Evolutionary conservation across 1,140 invertebrate genomes (phyloP), one percentile per base, ranked within the genome.

Genomic region (Telenomus remus): DNA sequence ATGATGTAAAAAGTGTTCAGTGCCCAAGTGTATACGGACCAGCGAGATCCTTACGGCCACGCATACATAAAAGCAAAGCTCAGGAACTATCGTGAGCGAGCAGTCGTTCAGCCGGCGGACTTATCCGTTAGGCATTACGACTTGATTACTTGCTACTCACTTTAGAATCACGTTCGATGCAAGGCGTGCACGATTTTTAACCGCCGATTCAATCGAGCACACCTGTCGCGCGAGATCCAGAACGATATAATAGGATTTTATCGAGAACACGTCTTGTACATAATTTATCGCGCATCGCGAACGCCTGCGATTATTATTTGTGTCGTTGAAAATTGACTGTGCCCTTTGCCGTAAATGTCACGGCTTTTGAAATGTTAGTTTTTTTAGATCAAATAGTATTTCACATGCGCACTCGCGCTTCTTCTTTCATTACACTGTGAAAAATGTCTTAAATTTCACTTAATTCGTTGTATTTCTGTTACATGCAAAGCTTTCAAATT

Each of bases 91-190:
- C 65, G 57, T 64, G 60, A 57, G 64, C 68, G 49, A 72, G 51
- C 63, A 64, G 64, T 59, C 63, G 47, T 47, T 19, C 71, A 74
- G 61, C 64, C 50, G 68, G 11, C 42, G 59, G 63, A 75, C 64
- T 75, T 75, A 75, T 75, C 64, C 72, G 57, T 75, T 75, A 75
- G 59, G 59, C 72, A 75, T 75, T 75, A 75, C 61, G 72, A 75
- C 72, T 75, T 75, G 72, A 75, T 68, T 75, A 75, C 72, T 75
- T 64, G 64, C 72, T 75, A 43, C 64, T 68, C 63, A 75, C 72
- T 75, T 69, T 69, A 75, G 72, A 64, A 75, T 75, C 72, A 75
- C 72, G 72, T 75, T 75, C 51, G 64, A 64, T 75, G 27, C 57
- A 47, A 57, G 44, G 72, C 46, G 35, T 19, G 70, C 70, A 56